These are phyloP conservation scores for Rapana venosa DNA, from an alignment of 2,888 invertebrate genomes.

Conservation along the genomic window DNA sequence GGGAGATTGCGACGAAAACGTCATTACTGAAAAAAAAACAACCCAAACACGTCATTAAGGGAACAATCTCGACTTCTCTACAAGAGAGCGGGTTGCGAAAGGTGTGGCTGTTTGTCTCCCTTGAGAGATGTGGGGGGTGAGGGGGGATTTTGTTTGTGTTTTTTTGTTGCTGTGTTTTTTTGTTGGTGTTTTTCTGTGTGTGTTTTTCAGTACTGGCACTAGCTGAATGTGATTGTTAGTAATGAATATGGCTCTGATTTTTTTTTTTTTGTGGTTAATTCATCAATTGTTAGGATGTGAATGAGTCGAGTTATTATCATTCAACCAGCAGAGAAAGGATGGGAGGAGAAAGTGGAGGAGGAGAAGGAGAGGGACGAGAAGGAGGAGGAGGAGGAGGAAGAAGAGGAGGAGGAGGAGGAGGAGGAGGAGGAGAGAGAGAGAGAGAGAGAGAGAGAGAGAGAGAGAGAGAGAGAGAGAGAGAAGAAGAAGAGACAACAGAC, in stretches of 20 bases:
- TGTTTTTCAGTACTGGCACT: background rate
- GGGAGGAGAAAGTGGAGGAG: too few species aligned
- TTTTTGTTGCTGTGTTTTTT: background rate
- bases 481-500: background rate
- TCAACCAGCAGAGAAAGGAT: too few species aligned
- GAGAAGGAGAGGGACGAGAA: background rate
- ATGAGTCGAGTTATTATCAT: too few species aligned
- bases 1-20: background rate
- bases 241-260: background rate
- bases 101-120: background rate
- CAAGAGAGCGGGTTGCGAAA: background rate
- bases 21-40: too few species aligned
- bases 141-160: background rate
- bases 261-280: too few species aligned
- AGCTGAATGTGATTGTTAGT: background rate
- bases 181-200: background rate
- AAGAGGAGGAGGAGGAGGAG: background rate
- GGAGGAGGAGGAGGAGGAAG: background rate
- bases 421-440: background rate
- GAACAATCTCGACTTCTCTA: background rate
- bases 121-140: background rate
- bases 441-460: constrained; percentile 12
- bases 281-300: too few species aligned
- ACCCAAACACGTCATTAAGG: background rate
- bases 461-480: background rate